phyloP scores from a whole-genome alignment of 2,797 vertebrate genomes.

The Acipenser oxyrinchus region DNA sequence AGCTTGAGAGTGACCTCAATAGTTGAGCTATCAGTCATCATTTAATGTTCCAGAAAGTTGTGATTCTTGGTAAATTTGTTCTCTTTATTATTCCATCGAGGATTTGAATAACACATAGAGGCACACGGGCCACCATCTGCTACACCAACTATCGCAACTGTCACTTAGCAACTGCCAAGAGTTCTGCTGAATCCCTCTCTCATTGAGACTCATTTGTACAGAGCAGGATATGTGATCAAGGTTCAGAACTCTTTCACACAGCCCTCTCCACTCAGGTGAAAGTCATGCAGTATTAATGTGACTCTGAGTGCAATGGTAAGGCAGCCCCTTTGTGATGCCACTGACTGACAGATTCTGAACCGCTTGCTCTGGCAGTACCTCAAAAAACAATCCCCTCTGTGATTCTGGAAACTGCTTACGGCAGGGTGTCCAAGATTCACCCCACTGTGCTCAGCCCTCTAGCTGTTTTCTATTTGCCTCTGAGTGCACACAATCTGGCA shows the following conservation, averaged over 20 bases:
- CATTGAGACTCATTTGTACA: not conserved
- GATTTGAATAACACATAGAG: slow-evolving; percentile 15
- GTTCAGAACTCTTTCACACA: not conserved
- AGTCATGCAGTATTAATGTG: no score
- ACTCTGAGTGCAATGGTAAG: no score
- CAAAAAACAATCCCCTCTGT: no score
- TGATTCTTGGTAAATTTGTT: slow-evolving; percentile 21
- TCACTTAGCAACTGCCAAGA: slow-evolving; percentile 20
- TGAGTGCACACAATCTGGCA: no score
- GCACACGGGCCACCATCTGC: slow-evolving; percentile 22
- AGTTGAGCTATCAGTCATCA: slow-evolving; percentile 3
- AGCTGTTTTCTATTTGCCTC: no score
- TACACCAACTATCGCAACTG: slow-evolving; percentile 19
- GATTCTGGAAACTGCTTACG: no score
- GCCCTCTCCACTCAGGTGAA: not conserved
- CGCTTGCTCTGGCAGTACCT: no score
- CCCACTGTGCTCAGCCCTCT: no score
- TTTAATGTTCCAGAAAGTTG: slow-evolving; percentile 17
- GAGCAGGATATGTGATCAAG: not conserved
- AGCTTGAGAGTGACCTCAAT: slow-evolving; percentile 5
- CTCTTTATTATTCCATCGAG: slow-evolving; percentile 11
- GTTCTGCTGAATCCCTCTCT: slow-evolving; percentile 9
- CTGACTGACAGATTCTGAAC: no score
- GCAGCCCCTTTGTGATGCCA: no score
- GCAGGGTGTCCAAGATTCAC: no score